A percentile compares a stretch with the other conserved stretches of the same genome.
These are phyloP conservation scores for Lasioglossum baleicum DNA, from an alignment of 1,140 invertebrate species.

Conservation along the genomic window DNA sequence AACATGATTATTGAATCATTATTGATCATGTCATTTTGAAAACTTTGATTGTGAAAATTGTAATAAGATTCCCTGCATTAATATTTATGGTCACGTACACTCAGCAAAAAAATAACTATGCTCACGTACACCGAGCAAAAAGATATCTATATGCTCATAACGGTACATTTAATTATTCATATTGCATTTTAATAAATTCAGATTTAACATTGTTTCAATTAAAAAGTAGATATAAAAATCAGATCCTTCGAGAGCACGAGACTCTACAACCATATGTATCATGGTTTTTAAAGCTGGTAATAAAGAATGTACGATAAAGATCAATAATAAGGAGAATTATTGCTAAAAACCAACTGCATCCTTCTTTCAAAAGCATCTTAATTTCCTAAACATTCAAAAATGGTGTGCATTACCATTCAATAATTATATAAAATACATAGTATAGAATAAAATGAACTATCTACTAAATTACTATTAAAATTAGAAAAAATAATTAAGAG, in stretches of 20 bases:
- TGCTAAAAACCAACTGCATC: constrained; percentile 39
- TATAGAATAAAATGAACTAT: constrained; percentile 33
- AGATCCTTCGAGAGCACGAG: constrained; percentile 12
- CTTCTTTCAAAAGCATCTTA: constrained; percentile 44
- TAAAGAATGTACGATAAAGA: constrained; percentile 21
- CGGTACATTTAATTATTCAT: constrained; percentile 1
- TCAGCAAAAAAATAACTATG: constrained; percentile 28
- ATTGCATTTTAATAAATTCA: constrained; percentile 9
- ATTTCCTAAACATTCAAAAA: constrained; percentile 31
- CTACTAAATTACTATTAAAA: constrained; percentile 26
- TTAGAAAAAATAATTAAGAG: constrained; percentile 38
- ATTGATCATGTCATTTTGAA: constrained; percentile 7
- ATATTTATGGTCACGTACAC: constrained; percentile 15
- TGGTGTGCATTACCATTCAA: constrained; percentile 14
- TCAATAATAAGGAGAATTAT: constrained; percentile 47
- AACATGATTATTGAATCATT: constrained; percentile 19
- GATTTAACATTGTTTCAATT: constrained; percentile 22
- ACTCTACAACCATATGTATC: constrained; percentile 6
- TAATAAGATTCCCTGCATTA: constrained; percentile 20
- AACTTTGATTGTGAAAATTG: constrained; percentile 36
- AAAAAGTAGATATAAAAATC: constrained; percentile 25
- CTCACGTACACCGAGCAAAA: constrained; percentile 21
- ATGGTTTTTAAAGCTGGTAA: constrained; percentile 11
- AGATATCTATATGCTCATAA: constrained; percentile 24
- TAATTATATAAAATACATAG: constrained; percentile 34